These are phyloP conservation scores for Drosophila pruinosa DNA, from an alignment of 1,140 invertebrate species.

Conservation along the genomic window DNA sequence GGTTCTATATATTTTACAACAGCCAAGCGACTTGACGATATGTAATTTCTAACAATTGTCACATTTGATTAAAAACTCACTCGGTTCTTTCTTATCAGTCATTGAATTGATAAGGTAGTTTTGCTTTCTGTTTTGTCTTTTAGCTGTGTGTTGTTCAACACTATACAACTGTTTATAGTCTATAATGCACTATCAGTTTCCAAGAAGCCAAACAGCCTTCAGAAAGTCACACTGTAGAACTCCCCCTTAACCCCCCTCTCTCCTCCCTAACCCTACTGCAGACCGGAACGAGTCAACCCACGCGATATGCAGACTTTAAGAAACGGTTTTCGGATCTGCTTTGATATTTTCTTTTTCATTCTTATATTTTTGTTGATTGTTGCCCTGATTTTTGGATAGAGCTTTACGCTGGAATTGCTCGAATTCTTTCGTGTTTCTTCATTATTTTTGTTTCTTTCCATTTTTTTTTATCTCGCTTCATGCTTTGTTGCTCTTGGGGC, in stretches of 20 bases:
- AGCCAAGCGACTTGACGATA: constrained; percentile 7
- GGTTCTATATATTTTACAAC: constrained; percentile 19
- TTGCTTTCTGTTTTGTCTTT: neutral
- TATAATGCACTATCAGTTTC: constrained; percentile 56
- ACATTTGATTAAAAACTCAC: constrained; percentile 63
- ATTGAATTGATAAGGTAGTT: constrained; percentile 46
- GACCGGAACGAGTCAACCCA: constrained; percentile 39
- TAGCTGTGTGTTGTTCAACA: neutral
- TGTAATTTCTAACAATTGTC: constrained; percentile 63
- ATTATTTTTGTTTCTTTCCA: constrained; percentile 5
- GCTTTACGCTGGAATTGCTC: constrained; percentile 25
- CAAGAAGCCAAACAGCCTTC: constrained; percentile 64
- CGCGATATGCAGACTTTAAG: constrained; percentile 19
- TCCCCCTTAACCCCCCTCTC: neutral
- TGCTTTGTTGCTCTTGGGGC: constrained; percentile 25
- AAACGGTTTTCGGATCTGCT: constrained; percentile 33
- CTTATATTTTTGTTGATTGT: constrained; percentile 32
- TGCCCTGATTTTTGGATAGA: constrained; percentile 30
- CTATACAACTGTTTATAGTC: constrained; percentile 47
- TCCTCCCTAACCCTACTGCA: neutral
- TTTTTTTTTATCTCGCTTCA: constrained; percentile 21
- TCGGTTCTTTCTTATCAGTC: constrained; percentile 39
- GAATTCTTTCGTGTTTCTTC: constrained; percentile 25
- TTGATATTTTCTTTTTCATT: constrained; percentile 1
- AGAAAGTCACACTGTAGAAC: constrained; percentile 63